Percentiles rank a stretch among this genome's conserved stretches.
Evolutionary conservation across 2,113 vertebrate genomes (phyloP).

Genomic region (Ochotona curzoniae): DNA sequence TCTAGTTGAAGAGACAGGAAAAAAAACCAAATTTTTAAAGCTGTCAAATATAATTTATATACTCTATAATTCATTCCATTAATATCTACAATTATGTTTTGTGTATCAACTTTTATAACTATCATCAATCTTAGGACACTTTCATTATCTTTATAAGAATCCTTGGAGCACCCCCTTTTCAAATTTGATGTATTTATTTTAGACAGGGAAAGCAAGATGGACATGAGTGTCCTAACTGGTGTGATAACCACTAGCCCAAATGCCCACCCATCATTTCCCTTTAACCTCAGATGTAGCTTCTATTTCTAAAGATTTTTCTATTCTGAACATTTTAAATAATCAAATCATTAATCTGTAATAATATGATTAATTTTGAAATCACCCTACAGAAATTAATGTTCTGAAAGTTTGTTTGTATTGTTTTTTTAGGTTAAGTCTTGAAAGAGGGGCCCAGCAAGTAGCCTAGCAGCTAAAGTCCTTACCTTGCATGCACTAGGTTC

Average conservation of each 20-base stretch:
- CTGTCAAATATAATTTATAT: background rate
- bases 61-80: background rate
- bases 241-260: too few species aligned
- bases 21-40: background rate
- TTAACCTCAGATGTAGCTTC: background rate
- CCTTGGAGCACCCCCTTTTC: too few species aligned
- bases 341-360: background rate
- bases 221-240: too few species aligned
- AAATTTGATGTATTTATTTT: too few species aligned
- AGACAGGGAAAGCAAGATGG: too few species aligned
- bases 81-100: background rate
- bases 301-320: background rate
- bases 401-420: too few species aligned
- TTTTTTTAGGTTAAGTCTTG: too few species aligned
- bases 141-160: slow-evolving; percentile 10
- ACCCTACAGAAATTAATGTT: background rate
- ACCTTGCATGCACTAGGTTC: too few species aligned
- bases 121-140: background rate
- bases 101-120: background rate
- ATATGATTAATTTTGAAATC: background rate
- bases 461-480: too few species aligned
- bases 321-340: background rate
- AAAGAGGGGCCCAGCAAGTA: too few species aligned
- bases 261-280: background rate
- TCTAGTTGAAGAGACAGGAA: background rate